Percentiles rank a stretch among this genome's conserved stretches.
phyloP scores from a whole-genome alignment of 2,797 vertebrate genomes.

The Moxostoma hubbsi region DNA sequence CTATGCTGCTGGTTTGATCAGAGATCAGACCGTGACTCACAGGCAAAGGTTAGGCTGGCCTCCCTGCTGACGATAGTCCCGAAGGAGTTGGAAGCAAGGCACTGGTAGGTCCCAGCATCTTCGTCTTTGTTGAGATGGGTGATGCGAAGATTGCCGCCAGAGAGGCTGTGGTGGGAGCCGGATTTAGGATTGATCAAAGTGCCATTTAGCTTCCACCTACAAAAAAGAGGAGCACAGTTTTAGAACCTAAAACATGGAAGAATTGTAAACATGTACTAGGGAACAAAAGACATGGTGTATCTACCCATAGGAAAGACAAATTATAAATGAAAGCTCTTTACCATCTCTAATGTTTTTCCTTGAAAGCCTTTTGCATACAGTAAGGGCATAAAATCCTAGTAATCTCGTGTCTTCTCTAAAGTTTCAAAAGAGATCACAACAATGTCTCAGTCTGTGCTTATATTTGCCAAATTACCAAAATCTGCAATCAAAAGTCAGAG shows the following conservation, averaged over 20 bases:
- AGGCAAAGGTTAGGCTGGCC: slow-evolving; percentile 93
- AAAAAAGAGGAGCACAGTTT: slow-evolving; percentile 53
- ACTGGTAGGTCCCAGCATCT: slow-evolving; percentile 92
- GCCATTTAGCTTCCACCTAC: slow-evolving; percentile 94
- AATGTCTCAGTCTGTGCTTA: background rate
- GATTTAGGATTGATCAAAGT: slow-evolving; percentile 83
- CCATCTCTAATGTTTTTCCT: background rate
- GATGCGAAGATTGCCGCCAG: slow-evolving; percentile 93
- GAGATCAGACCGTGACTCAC: slow-evolving; percentile 75
- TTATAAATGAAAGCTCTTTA: background rate
- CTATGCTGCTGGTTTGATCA: slow-evolving; percentile 32
- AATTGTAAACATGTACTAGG: background rate
- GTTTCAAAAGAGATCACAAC: background rate
- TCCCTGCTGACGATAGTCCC: slow-evolving; percentile 93
- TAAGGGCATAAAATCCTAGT: background rate
- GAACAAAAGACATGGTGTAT: background rate
- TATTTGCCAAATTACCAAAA: background rate
- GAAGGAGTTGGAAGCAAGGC: slow-evolving; percentile 91
- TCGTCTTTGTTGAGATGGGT: slow-evolving; percentile 88
- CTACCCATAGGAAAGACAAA: background rate
- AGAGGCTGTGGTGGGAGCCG: slow-evolving; percentile 89
- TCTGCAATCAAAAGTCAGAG: background rate
- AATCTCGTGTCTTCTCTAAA: background rate
- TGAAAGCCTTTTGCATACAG: background rate
- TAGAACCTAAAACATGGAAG: background rate